phyloP scores from a whole-genome alignment of 2,797 vertebrate genomes.

The Enteromius thamalakanensis region DNA sequence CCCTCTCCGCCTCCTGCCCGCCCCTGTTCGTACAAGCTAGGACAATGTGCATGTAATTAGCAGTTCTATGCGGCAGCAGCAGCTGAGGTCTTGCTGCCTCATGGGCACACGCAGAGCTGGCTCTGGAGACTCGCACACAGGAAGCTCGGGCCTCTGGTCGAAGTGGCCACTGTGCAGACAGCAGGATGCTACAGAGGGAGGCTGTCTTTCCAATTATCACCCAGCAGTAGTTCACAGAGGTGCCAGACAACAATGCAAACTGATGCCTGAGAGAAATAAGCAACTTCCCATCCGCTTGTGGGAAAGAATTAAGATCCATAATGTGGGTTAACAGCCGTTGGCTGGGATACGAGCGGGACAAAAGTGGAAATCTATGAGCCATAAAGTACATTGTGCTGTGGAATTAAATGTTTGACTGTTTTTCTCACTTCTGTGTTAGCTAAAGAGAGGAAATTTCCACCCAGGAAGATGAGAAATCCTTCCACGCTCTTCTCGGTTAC shows the following conservation, averaged over 20 bases:
- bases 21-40: constrained; percentile 50
- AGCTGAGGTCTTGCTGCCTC: constrained; percentile 36
- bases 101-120: constrained; percentile 27
- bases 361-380: constrained; percentile 47
- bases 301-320: constrained; percentile 44
- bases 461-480: constrained; percentile 51
- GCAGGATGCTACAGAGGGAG: constrained; percentile 26
- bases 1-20: constrained; percentile 10
- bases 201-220: constrained; percentile 44
- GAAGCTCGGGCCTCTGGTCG: constrained; percentile 17
- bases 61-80: constrained; percentile 48
- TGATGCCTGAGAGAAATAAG: constrained; percentile 42
- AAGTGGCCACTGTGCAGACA: constrained; percentile 38
- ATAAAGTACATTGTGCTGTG: constrained; percentile 52
- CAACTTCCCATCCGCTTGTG: constrained; percentile 49
- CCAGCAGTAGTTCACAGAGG: constrained; percentile 46
- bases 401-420: constrained; percentile 52
- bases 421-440: constrained; percentile 46
- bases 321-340: constrained; percentile 31
- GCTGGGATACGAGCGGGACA: constrained; percentile 46
- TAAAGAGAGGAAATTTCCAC: constrained; percentile 55
- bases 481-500: constrained; percentile 56
- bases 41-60: constrained; percentile 64
- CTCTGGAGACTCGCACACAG: constrained; percentile 28
- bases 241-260: constrained; percentile 56